These are phyloP conservation scores for Procavia capensis DNA, from an alignment of 2,113 vertebrate genomes.

Conservation along the genomic window DNA sequence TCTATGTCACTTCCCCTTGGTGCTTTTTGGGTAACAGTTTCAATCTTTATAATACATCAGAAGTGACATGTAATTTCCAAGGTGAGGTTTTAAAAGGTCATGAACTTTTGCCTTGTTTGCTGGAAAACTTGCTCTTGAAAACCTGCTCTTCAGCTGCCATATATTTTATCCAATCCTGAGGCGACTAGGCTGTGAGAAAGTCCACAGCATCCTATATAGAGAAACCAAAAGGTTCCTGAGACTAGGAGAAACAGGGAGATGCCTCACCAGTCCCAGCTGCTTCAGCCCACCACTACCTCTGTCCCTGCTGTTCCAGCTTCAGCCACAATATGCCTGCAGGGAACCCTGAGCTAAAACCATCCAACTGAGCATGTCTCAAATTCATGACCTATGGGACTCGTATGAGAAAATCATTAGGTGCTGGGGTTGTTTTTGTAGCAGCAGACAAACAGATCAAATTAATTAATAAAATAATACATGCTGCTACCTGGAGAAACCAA, in stretches of 20 bases:
- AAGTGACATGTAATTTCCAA: background rate
- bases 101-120: too few species aligned
- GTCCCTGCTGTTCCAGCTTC: background rate
- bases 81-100: background rate
- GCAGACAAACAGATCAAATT: background rate
- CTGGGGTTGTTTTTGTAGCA: background rate
- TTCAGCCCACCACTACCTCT: rapidly evolving
- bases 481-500: background rate
- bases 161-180: rapidly evolving
- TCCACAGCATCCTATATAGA: background rate
- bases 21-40: background rate
- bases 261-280: background rate
- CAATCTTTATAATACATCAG: background rate
- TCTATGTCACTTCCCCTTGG: rapidly evolving
- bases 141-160: rapidly evolving
- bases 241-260: background rate
- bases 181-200: background rate
- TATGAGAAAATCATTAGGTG: background rate
- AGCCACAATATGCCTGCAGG: background rate
- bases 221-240: background rate
- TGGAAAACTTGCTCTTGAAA: background rate
- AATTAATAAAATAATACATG: background rate
- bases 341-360: rapidly evolving
- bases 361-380: background rate
- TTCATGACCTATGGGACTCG: background rate